Conservation (phyloP, 2,113 vertebrate genomes). For the Trogon melanurus region DNA sequence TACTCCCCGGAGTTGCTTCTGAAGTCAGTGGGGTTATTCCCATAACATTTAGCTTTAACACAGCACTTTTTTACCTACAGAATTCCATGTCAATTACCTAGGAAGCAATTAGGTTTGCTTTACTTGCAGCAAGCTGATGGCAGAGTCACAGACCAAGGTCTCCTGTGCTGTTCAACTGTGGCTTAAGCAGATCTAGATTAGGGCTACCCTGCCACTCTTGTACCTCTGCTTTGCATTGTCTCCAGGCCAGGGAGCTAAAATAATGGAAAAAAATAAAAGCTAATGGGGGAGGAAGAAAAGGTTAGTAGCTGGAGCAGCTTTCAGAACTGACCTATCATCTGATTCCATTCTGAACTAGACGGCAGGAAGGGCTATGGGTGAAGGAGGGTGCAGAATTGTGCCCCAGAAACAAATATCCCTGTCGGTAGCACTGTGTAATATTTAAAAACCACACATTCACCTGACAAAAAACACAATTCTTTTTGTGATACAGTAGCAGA, state of each 20-base stretch:
- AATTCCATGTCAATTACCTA: conserved; percentile 14
- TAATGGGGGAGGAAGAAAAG: background rate
- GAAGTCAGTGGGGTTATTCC: background rate
- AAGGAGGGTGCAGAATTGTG: background rate
- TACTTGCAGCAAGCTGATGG: conserved; percentile 4
- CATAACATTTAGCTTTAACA: background rate
- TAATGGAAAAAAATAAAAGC: background rate
- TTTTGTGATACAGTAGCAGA: background rate
- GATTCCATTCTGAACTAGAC: background rate
- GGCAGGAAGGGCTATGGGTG: background rate
- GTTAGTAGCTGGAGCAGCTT: background rate
- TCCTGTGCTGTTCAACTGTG: background rate
- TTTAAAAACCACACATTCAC: background rate
- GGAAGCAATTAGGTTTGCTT: conserved; percentile 6
- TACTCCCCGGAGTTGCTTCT: background rate
- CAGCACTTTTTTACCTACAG: background rate
- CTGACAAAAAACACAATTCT: background rate
- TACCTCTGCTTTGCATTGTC: background rate
- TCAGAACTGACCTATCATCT: background rate
- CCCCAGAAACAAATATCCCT: background rate
- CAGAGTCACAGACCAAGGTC: background rate
- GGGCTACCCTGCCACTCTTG: background rate
- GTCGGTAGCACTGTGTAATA: background rate
- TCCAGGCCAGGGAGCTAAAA: conserved; percentile 2
- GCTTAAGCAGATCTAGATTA: background rate